Evolutionary conservation across 2,797 vertebrate genomes (phyloP).

Genomic region (Kryptolebias ocellatus): DNA sequence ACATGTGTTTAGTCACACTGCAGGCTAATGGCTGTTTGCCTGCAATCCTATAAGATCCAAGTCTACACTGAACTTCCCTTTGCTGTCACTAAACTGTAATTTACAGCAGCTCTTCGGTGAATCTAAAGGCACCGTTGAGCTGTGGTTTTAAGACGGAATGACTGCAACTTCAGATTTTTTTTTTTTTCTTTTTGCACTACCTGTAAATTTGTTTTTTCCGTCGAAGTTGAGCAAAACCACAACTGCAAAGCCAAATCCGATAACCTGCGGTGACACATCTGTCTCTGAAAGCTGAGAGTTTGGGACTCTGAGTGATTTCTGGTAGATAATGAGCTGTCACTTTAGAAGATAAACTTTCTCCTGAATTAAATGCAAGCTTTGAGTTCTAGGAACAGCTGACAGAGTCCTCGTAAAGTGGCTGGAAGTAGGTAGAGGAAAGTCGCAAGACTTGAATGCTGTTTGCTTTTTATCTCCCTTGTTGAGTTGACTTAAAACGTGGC

Average conservation of each 20-base stretch:
- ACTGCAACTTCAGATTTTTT: no score
- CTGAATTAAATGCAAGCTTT: no score
- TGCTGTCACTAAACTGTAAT: constrained; percentile 3
- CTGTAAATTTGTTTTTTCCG: neutral
- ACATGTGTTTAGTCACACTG: constrained; percentile 16
- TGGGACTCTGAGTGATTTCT: neutral
- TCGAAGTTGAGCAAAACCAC: constrained; percentile 4
- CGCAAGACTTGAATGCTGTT: no score
- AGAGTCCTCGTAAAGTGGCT: no score
- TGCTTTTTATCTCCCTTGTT: no score
- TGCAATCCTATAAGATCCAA: constrained; percentile 26
- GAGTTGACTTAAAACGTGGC: no score
- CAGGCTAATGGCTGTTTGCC: constrained; percentile 32
- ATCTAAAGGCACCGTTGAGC: neutral
- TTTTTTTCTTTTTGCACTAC: neutral
- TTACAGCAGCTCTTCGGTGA: constrained; percentile 1
- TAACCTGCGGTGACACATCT: neutral
- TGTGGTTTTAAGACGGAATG: neutral
- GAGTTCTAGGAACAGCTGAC: no score
- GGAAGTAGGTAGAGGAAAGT: no score
- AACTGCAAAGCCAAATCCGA: neutral
- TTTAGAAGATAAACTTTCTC: neutral
- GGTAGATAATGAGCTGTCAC: neutral
- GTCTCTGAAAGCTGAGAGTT: neutral
- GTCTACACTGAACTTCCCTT: constrained; percentile 13